Base-by-base conservation (phyloP, 2,113 vertebrate genomes). In the Antigone vipio region DNA sequence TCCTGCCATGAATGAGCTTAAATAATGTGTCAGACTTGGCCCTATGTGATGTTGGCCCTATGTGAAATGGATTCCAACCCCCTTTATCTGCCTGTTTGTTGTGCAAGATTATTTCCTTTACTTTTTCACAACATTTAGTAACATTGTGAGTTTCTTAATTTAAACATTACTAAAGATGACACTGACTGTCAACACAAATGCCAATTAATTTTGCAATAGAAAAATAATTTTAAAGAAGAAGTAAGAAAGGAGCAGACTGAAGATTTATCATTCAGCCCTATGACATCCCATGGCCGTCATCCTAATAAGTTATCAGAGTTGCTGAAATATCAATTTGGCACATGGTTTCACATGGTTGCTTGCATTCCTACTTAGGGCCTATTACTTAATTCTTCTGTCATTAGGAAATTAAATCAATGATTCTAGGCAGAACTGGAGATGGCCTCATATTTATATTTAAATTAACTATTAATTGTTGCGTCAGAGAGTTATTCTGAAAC, bases 321-420 rank as follows among this genome's bases (percentile, higher is more conserved):
- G 98, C 97, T 98, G 97, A 98, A 98, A 99, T 98, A 98, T 98
- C 98, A 98, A 98, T 98, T 99, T 99, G 98, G 98, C 98, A 98
- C 98, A 98, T 98, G 98, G 99, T 97, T 99, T 99, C 98, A 98
- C 98, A 97, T 97, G 98, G 98, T 97, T 98, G 98, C 98, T 97
- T 92, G 77, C 85, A 86, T 97, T 97, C 94, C 97, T 98, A 95
- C 97, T 97, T 97, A 75, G 86, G 95, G 94, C 91, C 96, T 95
- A 97, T 98, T 97, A 98, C 98, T 98, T 98, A 98, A 97, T 98
- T 98, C 97, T 98, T 97, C 97, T 98, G 98, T 98, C 98, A 98
- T 99, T 99, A 99, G 96, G 94, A 98, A 98, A 99, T 98, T 98
- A 98, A 98, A 98, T 98, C 98, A 98, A 97, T 98, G 85, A 98